A percentile compares a stretch with the other conserved stretches of the same genome.
These are phyloP conservation scores for Aleadryas rufinucha DNA, from an alignment of 2,113 vertebrate species.

Conservation along the genomic window DNA sequence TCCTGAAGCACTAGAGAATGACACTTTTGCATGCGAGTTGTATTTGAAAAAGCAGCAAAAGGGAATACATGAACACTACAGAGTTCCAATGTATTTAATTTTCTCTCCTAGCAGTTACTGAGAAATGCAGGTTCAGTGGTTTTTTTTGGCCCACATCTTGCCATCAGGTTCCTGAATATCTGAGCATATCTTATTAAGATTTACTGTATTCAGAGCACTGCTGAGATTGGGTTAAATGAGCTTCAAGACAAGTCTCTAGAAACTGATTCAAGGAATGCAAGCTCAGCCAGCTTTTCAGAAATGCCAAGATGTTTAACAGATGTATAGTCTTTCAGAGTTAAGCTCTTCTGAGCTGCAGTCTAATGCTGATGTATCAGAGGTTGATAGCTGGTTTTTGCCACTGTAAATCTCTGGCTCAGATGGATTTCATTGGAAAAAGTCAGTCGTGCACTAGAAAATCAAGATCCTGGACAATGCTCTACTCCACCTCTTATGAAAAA, in stretches of 20 bases:
- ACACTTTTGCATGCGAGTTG: not conserved
- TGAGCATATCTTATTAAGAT: not conserved
- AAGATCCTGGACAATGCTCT: not conserved
- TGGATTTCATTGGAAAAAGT: not conserved
- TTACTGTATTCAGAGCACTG: not conserved
- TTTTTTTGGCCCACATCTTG: not conserved
- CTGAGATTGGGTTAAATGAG: not conserved
- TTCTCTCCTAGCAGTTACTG: not conserved
- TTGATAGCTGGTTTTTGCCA: not conserved
- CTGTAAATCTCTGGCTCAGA: not conserved
- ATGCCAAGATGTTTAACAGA: slow-evolving; percentile 7
- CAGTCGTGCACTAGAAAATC: not conserved
- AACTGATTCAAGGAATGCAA: not conserved
- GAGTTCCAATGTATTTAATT: not conserved
- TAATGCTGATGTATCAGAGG: not conserved
- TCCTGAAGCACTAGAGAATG: not conserved
- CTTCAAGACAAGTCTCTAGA: not conserved
- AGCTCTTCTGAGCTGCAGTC: not conserved
- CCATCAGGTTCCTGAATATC: not conserved
- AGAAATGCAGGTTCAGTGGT: not conserved
- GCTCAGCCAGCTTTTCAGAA: slow-evolving; percentile 3
- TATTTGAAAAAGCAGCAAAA: not conserved
- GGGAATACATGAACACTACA: not conserved
- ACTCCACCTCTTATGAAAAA: not conserved
- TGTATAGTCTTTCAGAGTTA: not conserved